Percentiles rank a stretch among this genome's conserved stretches.
These are phyloP conservation scores for Drosophila ogumai DNA, from an alignment of 1,140 invertebrate genomes.

Conservation along the genomic window DNA sequence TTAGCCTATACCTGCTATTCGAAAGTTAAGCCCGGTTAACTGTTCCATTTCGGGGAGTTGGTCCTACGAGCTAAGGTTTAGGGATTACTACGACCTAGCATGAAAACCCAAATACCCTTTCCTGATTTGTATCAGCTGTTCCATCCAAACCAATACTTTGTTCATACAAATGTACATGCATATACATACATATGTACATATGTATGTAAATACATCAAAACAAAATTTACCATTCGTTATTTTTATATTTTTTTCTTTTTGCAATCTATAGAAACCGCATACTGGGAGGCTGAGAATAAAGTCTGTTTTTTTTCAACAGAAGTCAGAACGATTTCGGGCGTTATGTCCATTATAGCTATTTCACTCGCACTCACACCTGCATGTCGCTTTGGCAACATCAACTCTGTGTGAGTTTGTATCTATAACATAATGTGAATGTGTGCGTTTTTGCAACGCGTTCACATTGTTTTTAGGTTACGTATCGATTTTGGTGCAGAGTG, in stretches of 20 bases:
- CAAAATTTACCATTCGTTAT: not conserved
- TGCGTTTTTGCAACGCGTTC: conserved; percentile 63
- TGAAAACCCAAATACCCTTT: not conserved
- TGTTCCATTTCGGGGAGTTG: not conserved
- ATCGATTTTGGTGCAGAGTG: conserved; percentile 75
- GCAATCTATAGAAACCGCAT: not conserved
- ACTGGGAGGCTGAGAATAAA: not conserved
- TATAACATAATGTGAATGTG: conserved; percentile 53
- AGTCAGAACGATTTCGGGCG: conserved; percentile 16
- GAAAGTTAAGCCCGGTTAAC: conserved; percentile 33
- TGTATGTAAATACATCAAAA: not conserved
- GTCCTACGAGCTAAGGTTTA: conserved; percentile 5
- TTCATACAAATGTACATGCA: not conserved
- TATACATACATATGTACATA: not conserved
- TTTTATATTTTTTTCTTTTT: not conserved
- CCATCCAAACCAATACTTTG: not conserved
- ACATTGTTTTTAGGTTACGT: conserved; percentile 82
- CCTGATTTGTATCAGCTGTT: not conserved
- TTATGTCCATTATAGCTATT: conserved; percentile 69
- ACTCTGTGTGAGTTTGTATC: conserved; percentile 50
- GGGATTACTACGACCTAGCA: not conserved
- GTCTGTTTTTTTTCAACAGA: not conserved
- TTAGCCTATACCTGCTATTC: conserved; percentile 47
- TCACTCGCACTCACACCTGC: conserved; percentile 37
- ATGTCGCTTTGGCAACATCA: conserved; percentile 21